Percentiles rank a stretch among this genome's conserved stretches.
Evolutionary conservation across 2,113 vertebrate genomes (phyloP).

Genomic region (Aythya baeri): DNA sequence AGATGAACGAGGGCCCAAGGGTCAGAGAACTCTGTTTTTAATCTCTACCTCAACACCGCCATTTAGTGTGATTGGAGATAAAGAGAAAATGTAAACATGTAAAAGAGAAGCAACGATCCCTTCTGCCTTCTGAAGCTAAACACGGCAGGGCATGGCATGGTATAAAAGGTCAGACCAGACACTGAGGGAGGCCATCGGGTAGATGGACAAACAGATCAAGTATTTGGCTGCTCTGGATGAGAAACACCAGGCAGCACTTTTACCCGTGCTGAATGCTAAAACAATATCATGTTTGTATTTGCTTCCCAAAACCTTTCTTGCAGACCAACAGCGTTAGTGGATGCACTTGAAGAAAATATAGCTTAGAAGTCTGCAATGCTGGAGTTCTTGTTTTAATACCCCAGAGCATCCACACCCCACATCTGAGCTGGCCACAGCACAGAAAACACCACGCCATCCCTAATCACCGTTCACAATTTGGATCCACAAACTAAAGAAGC

Average conservation of each 20-base stretch:
- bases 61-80: neutral
- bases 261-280: neutral
- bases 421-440: neutral
- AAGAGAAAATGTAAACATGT: neutral
- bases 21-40: neutral
- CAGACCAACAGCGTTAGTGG: neutral
- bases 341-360: neutral
- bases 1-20: neutral
- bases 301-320: neutral
- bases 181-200: neutral
- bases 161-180: neutral
- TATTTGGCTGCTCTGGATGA: neutral
- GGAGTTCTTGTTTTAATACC: neutral
- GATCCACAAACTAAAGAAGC: neutral
- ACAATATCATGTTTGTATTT: rapidly evolving
- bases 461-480: neutral
- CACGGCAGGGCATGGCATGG: rapidly evolving
- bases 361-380: neutral
- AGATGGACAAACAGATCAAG: neutral
- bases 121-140: neutral
- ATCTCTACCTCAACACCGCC: neutral
- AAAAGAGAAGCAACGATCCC: neutral
- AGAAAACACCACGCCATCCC: neutral
- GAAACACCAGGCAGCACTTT: neutral
- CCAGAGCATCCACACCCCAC: neutral